Evolutionary conservation across 2,888 invertebrate genomes (phyloP), one percentile per base, ranked within the genome.

Genomic region (Microctonus hyperodae): DNA sequence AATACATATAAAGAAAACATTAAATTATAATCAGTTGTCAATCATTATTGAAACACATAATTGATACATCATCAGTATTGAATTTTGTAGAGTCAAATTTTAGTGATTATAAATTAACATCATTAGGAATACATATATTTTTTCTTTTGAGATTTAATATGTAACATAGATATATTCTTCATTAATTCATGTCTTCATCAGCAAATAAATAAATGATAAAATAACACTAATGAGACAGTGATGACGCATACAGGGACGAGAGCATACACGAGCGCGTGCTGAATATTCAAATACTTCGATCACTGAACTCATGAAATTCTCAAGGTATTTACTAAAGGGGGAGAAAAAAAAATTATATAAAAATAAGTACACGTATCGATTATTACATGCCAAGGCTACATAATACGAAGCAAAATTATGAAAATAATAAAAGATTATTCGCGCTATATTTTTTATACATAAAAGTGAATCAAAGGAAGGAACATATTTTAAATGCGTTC

Each of bases 401-500:
- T 71, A 71, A 69, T 16, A 44, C 16, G n/a, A n/a, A n/a, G 5
- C 6, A 44, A 44, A 6, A 44, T 44, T 67, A 44, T 73, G 67
- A 64, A 70, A 72, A 71, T 64, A 78, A 78, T 78, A 77, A 79
- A 79, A 75, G 70, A 72, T 73, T 77, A 75, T 77, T 77, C 76
- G 72, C 75, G 73, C 73, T 80, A 80, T 16, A 16, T 80, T 80
- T 80, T 79, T 77, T 75, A 79, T 72, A 75, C 16, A 44, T 44
- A 44, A 44, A 44, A 10, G 16, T 2, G 20, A 20, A 44, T 1
- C 3, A 11, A 2, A 35, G 7, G 35, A 11, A 16, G 16, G 1
- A 20, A 44, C 44, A 44, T 4, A 16, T 44, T 6, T 44, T 20
- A 16, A 2, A 44, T 44, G 16, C 44, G 16, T 16, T 7, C 5